Conservation (phyloP, 2,797 vertebrate species). For the Schizothorax lantsangensis region DNA sequence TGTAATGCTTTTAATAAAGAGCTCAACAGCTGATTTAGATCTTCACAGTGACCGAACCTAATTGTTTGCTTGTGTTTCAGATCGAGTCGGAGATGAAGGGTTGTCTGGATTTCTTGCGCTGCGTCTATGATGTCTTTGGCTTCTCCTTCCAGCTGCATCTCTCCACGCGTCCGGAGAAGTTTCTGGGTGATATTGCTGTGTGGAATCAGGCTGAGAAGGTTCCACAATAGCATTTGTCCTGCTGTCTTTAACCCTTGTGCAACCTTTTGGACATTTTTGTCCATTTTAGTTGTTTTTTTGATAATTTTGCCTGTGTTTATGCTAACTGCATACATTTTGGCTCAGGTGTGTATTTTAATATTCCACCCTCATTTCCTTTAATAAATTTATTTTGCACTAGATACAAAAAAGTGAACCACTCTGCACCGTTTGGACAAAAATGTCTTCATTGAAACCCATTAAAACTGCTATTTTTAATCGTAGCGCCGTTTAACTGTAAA, state of each 20-base stretch:
- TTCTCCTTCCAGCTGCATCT: slow-evolving; percentile 94
- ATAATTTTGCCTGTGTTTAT: too few relatives aligned
- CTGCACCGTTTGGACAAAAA: too few relatives aligned
- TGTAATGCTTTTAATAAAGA: not conserved
- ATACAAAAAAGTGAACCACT: too few relatives aligned
- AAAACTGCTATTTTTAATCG: too few relatives aligned
- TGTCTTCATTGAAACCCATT: too few relatives aligned
- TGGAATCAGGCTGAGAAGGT: slow-evolving; percentile 94
- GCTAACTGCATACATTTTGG: too few relatives aligned
- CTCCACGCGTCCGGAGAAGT: slow-evolving; percentile 92
- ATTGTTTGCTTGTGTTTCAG: slow-evolving; percentile 69
- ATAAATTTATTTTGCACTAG: too few relatives aligned
- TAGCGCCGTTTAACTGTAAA: too few relatives aligned
- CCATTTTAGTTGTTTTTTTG: too few relatives aligned
- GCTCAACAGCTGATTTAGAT: not conserved
- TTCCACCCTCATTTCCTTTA: too few relatives aligned
- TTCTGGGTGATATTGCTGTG: slow-evolving; percentile 84
- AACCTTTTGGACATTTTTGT: too few relatives aligned
- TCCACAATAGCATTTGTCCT: not conserved
- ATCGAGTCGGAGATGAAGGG: slow-evolving; percentile 92
- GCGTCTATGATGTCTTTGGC: slow-evolving; percentile 89
- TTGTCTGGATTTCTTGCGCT: slow-evolving; percentile 91
- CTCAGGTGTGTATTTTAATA: too few relatives aligned
- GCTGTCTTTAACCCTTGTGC: not conserved
- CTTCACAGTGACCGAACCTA: not conserved